These are phyloP conservation scores for Drosophila setosimentum DNA, from an alignment of 2,888 invertebrate genomes.

Conservation along the genomic window DNA sequence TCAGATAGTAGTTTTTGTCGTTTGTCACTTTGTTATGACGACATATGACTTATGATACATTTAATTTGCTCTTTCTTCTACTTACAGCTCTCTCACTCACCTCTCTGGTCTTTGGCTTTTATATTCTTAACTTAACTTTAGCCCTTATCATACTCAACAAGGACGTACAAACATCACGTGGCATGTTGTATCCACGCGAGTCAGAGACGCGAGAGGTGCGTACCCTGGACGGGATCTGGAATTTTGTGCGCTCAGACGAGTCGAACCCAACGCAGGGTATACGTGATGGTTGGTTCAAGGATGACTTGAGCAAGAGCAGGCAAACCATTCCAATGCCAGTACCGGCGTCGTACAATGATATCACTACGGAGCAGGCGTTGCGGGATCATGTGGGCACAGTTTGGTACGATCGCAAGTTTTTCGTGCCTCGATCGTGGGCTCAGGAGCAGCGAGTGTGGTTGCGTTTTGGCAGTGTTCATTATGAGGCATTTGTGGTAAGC, in stretches of 20 bases:
- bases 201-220: conserved; percentile 93
- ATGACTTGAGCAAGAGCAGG: conserved; percentile 90
- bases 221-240: conserved; percentile 95
- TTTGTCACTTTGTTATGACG: background rate
- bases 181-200: conserved; percentile 86
- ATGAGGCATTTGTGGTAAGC: conserved; percentile 94
- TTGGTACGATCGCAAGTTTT: conserved; percentile 97
- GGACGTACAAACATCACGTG: conserved; percentile 76
- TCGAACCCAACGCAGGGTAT: conserved; percentile 91
- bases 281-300: conserved; percentile 90
- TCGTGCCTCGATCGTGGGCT: conserved; percentile 91
- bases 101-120: conserved; percentile 82
- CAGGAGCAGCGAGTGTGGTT: conserved; percentile 91
- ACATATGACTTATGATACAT: background rate
- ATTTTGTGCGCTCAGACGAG: conserved; percentile 92
- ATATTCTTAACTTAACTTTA: conserved; percentile 82
- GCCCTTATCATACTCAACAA: conserved; percentile 83
- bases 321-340: conserved; percentile 96
- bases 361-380: conserved; percentile 91
- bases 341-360: conserved; percentile 97
- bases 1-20: background rate
- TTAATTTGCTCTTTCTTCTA: background rate
- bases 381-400: conserved; percentile 98
- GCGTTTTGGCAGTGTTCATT: conserved; percentile 96
- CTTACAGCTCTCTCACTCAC: conserved; percentile 81